Conservation (phyloP, 2,797 vertebrate genomes). For the Pygocentrus nattereri region DNA sequence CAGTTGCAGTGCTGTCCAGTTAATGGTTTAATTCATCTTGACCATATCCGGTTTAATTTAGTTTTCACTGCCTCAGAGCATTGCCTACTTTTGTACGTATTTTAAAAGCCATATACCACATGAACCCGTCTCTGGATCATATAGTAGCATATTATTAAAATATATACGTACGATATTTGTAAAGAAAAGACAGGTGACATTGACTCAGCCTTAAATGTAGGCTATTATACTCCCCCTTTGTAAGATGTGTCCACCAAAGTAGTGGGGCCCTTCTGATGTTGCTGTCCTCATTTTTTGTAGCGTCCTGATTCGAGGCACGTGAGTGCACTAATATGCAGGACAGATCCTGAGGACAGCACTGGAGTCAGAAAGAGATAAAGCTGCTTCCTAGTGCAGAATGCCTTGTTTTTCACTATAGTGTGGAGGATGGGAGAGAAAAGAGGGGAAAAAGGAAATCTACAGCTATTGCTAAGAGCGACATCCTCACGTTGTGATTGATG, state of each 20-base stretch:
- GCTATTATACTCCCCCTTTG: background rate
- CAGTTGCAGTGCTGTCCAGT: background rate
- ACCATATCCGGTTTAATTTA: conserved; percentile 21
- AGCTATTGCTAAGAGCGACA: conserved; percentile 57
- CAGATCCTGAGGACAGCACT: conserved; percentile 51
- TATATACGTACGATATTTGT: too few relatives aligned
- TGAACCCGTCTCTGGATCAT: conserved; percentile 34
- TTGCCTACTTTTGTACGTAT: conserved; percentile 34
- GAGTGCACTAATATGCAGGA: conserved; percentile 48
- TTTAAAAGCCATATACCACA: conserved; percentile 14
- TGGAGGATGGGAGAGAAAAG: conserved; percentile 8
- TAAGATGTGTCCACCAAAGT: background rate
- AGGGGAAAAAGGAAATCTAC: conserved; percentile 23
- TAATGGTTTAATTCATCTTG: conserved; percentile 8
- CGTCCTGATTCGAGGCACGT: conserved; percentile 45
- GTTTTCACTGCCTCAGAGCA: conserved; percentile 10
- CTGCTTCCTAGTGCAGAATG: conserved; percentile 40
- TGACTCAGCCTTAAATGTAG: conserved; percentile 26
- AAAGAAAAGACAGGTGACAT: conserved; percentile 22
- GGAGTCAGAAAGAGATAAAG: conserved; percentile 40
- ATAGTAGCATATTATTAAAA: too few relatives aligned
- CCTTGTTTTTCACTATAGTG: conserved; percentile 46
- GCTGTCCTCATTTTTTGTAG: conserved; percentile 44
- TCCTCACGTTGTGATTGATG: conserved; percentile 57
- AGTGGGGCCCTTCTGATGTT: conserved; percentile 5